Conservation (phyloP, 2,888 invertebrate species). For the Hyles lineata region DNA sequence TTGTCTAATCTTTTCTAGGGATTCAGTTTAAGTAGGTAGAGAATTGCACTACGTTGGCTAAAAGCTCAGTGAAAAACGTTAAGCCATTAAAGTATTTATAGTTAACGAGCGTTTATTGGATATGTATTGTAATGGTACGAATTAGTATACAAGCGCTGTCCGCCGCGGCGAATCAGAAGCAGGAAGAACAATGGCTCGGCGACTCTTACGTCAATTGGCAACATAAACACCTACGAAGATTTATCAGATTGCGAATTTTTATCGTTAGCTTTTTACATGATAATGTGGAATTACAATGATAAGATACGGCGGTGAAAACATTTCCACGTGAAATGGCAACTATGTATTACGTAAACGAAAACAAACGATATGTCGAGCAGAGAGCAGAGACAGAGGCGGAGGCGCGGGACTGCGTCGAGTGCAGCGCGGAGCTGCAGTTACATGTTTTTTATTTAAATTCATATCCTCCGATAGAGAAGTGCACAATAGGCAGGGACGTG, state of each 20-base stretch:
- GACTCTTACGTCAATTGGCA: conserved; percentile 52
- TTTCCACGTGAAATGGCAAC: conserved; percentile 62
- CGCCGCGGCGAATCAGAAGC: conserved; percentile 32
- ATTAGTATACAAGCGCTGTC: conserved; percentile 29
- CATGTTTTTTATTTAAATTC: conserved; percentile 42
- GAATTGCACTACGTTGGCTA: not conserved
- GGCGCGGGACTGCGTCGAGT: not conserved
- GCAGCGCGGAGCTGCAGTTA: conserved; percentile 4
- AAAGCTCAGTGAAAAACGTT: not conserved
- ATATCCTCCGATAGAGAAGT: conserved; percentile 57
- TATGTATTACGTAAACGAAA: conserved; percentile 38
- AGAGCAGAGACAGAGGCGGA: conserved; percentile 35
- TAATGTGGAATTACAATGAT: conserved; percentile 60
- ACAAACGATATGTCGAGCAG: not conserved
- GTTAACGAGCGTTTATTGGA: conserved; percentile 8
- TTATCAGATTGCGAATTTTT: conserved; percentile 58
- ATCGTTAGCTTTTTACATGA: conserved; percentile 60
- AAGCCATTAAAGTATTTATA: conserved; percentile 3
- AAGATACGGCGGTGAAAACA: conserved; percentile 57
- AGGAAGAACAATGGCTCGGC: conserved; percentile 40
- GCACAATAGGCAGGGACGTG: conserved; percentile 62
- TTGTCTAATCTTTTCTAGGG: not conserved
- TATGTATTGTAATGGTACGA: conserved; percentile 2
- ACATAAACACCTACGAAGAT: conserved; percentile 48
- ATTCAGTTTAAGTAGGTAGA: not conserved